These are phyloP conservation scores for Oreochromis mossambicus DNA, from an alignment of 2,797 vertebrate species.

Conservation along the genomic window DNA sequence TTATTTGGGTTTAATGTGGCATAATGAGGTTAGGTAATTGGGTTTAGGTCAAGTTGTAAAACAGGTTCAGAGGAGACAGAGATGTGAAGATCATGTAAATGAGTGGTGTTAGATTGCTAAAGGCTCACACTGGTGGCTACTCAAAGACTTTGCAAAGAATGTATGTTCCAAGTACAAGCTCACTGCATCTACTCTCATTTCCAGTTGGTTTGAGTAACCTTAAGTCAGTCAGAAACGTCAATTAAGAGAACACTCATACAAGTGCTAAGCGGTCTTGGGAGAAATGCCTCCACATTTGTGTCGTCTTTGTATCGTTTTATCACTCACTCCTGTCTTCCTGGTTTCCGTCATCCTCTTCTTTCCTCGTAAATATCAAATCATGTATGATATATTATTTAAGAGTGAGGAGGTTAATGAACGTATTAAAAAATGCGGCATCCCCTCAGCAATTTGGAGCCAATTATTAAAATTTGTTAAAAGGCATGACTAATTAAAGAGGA, in stretches of 20 bases:
- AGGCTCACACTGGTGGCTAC: conserved; percentile 40
- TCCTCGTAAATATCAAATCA: conserved; percentile 71
- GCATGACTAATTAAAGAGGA: conserved; percentile 86
- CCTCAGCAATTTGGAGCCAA: conserved; percentile 79
- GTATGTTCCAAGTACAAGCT: neutral
- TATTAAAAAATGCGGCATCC: conserved; percentile 71
- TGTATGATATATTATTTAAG: conserved; percentile 80
- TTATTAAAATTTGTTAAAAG: conserved; percentile 85
- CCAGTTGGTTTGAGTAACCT: conserved; percentile 48
- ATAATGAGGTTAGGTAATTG: conserved; percentile 82
- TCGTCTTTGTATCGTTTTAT: conserved; percentile 36
- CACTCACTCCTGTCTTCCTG: conserved; percentile 43
- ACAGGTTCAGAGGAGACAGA: conserved; percentile 72
- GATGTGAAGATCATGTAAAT: conserved; percentile 75
- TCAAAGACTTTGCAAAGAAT: conserved; percentile 31
- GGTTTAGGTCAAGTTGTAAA: conserved; percentile 81
- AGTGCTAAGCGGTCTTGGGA: conserved; percentile 64
- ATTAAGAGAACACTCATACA: conserved; percentile 64
- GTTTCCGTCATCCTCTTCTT: conserved; percentile 37
- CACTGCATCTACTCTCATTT: conserved; percentile 7
- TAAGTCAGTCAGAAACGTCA: conserved; percentile 42
- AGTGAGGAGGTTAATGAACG: conserved; percentile 76
- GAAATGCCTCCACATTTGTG: conserved; percentile 45
- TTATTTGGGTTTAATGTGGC: conserved; percentile 83
- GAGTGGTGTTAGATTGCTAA: conserved; percentile 59